phyloP scores from a whole-genome alignment of 2,113 vertebrate species.

The Pollachius pollachius region DNA sequence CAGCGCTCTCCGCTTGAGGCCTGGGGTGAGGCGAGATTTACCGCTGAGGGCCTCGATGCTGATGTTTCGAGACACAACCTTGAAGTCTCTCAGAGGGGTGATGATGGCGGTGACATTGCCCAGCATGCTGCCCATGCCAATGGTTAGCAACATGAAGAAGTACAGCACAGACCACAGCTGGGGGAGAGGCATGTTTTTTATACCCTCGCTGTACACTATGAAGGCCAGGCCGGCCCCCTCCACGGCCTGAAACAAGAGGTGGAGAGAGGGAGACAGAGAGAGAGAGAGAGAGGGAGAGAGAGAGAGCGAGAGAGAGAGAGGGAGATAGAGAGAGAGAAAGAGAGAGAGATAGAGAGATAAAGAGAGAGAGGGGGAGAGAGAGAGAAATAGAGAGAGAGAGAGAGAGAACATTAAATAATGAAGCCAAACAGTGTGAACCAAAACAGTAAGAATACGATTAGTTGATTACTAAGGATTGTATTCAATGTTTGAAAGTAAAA shows the following conservation, averaged over 20 bases:
- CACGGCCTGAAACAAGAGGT: slow-evolving; percentile 76
- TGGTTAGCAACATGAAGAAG: slow-evolving; percentile 87
- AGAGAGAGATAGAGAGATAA: background rate
- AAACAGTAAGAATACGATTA: no score
- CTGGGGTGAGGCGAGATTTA: slow-evolving; percentile 32
- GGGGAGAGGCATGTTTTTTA: slow-evolving; percentile 88
- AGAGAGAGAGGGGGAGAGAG: no score
- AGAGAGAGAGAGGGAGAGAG: background rate
- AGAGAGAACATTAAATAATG: no score
- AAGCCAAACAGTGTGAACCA: no score
- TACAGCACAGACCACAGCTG: slow-evolving; percentile 94
- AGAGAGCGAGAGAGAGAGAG: slow-evolving; percentile 1
- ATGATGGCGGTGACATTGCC: slow-evolving; percentile 87
- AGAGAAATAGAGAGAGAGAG: no score
- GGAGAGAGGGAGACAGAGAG: background rate
- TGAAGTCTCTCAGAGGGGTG: slow-evolving; percentile 85
- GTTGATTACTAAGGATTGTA: no score
- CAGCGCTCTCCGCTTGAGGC: no score
- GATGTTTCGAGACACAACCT: slow-evolving; percentile 59
- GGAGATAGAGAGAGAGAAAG: background rate
- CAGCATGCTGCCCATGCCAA: slow-evolving; percentile 95
- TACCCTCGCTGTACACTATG: slow-evolving; percentile 92
- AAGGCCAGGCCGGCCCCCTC: slow-evolving; percentile 91
- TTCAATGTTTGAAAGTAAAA: no score
- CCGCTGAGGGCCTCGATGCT: slow-evolving; percentile 82